phyloP scores from a whole-genome alignment of 2,113 vertebrate species.

The Ammodytes dubius region DNA sequence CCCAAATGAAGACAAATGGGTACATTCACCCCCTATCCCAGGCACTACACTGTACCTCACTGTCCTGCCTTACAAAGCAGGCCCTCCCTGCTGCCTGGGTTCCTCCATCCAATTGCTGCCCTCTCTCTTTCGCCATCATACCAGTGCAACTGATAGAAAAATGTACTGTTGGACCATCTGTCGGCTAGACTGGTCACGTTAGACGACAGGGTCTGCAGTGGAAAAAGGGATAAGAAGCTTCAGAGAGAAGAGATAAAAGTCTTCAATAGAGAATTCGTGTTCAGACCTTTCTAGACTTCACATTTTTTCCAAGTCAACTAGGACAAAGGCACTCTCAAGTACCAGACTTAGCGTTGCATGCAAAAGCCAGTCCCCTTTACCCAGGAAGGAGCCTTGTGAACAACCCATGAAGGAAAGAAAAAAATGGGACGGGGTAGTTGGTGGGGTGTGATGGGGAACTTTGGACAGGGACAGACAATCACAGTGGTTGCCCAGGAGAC shows the following conservation, averaged over 20 bases:
- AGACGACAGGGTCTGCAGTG: slow-evolving; percentile 45
- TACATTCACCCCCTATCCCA: slow-evolving; percentile 81
- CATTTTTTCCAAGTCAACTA: slow-evolving; percentile 52
- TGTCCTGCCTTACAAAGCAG: slow-evolving; percentile 77
- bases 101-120: slow-evolving; percentile 61
- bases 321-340: slow-evolving; percentile 67
- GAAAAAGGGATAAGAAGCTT: slow-evolving; percentile 38
- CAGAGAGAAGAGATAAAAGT: slow-evolving; percentile 40
- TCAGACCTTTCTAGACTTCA: slow-evolving; percentile 58
- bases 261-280: slow-evolving; percentile 47
- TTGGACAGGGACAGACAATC: slow-evolving; percentile 83
- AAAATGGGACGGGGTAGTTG: slow-evolving; percentile 70
- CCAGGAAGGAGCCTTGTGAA: slow-evolving; percentile 80
- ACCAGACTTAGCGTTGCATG: slow-evolving; percentile 70
- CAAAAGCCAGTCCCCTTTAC: slow-evolving; percentile 76
- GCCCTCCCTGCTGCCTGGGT: slow-evolving; percentile 59
- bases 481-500: slow-evolving; percentile 86
- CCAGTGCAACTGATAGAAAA: slow-evolving; percentile 41
- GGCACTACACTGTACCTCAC: slow-evolving; percentile 80
- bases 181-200: slow-evolving; percentile 41
- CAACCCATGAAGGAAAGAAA: slow-evolving; percentile 76
- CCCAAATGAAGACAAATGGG: slow-evolving; percentile 86
- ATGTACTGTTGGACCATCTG: slow-evolving; percentile 41
- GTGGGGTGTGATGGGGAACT: slow-evolving; percentile 79
- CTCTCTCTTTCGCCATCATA: slow-evolving; percentile 46